These are phyloP conservation scores for Orientallactaga bullata DNA, from an alignment of 2,113 vertebrate species.

Conservation along the genomic window DNA sequence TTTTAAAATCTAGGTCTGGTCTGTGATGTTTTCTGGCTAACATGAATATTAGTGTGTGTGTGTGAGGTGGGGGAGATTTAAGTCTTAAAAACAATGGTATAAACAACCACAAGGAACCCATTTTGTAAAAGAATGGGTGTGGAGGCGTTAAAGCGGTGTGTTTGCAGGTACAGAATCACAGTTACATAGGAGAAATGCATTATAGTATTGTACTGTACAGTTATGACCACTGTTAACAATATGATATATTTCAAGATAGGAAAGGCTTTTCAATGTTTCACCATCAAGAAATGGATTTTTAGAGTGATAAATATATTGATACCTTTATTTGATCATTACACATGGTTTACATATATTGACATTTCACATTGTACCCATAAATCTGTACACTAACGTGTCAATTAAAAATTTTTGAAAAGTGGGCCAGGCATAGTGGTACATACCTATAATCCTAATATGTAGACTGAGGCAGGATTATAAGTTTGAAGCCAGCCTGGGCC, in stretches of 20 bases:
- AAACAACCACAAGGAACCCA: neutral
- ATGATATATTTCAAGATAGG: neutral
- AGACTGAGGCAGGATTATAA: neutral
- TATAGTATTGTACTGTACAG: neutral
- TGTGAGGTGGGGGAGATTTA: constrained; percentile 7
- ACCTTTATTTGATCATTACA: neutral
- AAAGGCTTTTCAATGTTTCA: neutral
- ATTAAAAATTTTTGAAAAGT: neutral
- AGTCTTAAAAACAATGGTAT: neutral
- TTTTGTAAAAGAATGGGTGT: constrained; percentile 25
- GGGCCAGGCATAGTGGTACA: neutral
- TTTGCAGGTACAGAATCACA: neutral
- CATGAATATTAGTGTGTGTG: constrained; percentile 67
- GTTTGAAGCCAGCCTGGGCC: neutral
- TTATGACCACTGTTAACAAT: neutral
- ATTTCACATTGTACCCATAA: neutral
- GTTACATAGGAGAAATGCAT: neutral
- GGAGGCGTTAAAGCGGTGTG: neutral
- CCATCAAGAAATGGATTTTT: neutral
- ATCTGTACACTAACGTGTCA: neutral
- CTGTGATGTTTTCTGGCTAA: neutral
- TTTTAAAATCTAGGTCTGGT: constrained; percentile 49
- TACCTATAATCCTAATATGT: neutral
- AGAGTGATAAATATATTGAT: neutral
- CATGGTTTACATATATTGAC: neutral